These are phyloP conservation scores for Diorhabda sublineata DNA, from an alignment of 1,140 invertebrate genomes.

Conservation along the genomic window DNA sequence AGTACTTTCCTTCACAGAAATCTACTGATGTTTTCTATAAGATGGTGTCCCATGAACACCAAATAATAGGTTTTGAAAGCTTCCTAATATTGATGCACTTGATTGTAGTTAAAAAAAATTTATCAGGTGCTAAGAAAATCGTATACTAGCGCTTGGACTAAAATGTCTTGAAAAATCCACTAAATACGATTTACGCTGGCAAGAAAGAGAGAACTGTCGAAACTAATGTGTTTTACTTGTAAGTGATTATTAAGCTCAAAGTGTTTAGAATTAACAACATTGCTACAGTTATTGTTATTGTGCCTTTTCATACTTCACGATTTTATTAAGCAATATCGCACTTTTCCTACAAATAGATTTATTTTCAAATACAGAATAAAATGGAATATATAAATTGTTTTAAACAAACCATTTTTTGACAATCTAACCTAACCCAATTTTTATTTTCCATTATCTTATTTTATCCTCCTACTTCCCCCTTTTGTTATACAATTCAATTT, in stretches of 20 bases:
- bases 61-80: background rate
- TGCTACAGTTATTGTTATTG: slow-evolving; percentile 37
- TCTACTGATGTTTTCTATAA: too few species aligned
- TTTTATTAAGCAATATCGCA: slow-evolving; percentile 34
- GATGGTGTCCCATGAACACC: too few species aligned
- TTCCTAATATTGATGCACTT: background rate
- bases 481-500: too few species aligned
- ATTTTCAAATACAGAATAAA: background rate
- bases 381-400: background rate
- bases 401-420: background rate
- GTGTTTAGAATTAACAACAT: slow-evolving; percentile 40
- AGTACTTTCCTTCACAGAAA: too few species aligned
- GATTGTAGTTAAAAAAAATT: background rate
- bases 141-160: background rate
- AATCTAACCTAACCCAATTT: too few species aligned
- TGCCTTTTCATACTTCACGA: slow-evolving; percentile 28
- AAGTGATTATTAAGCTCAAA: slow-evolving; percentile 37
- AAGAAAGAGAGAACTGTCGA: slow-evolving; percentile 26
- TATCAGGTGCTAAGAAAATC: background rate
- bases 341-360: slow-evolving; percentile 4
- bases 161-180: background rate
- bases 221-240: slow-evolving; percentile 41
- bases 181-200: background rate
- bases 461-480: too few species aligned
- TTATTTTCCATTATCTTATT: too few species aligned